These are phyloP conservation scores for Pocota personata DNA, from an alignment of 2,888 invertebrate species.

Conservation along the genomic window DNA sequence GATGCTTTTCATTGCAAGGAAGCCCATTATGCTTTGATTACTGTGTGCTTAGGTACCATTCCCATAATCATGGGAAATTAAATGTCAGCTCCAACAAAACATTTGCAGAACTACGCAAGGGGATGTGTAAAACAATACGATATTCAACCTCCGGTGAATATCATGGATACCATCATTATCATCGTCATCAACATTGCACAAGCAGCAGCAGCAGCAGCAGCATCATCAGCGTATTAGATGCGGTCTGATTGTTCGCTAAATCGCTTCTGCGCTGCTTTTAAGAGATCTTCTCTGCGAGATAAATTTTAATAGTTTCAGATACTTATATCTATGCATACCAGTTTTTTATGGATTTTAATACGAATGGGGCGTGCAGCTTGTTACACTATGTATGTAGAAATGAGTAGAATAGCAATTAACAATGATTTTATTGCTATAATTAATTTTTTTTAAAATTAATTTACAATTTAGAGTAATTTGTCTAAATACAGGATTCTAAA, in stretches of 20 bases:
- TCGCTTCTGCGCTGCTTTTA: slow-evolving; percentile 53
- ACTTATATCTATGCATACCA: background rate
- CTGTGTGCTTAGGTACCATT: slow-evolving; percentile 42
- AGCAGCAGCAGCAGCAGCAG: slow-evolving; percentile 39
- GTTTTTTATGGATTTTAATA: slow-evolving; percentile 10
- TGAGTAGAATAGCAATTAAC: slow-evolving; percentile 3
- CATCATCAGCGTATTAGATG: slow-evolving; percentile 66
- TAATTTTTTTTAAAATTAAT: background rate
- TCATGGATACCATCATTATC: slow-evolving; percentile 57
- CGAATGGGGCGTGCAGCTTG: slow-evolving; percentile 28
- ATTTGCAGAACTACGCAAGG: slow-evolving; percentile 19
- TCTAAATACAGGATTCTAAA: background rate
- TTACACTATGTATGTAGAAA: background rate
- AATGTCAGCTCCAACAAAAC: slow-evolving; percentile 57
- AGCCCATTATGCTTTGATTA: slow-evolving; percentile 48
- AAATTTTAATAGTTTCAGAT: slow-evolving; percentile 66
- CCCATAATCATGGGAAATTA: slow-evolving; percentile 67
- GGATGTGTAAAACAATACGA: slow-evolving; percentile 54
- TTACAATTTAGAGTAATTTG: background rate
- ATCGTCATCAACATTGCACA: slow-evolving; percentile 45
- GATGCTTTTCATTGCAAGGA: slow-evolving; percentile 28
- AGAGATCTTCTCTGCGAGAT: slow-evolving; percentile 57
- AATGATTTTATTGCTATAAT: slow-evolving; percentile 35
- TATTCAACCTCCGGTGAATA: slow-evolving; percentile 60
- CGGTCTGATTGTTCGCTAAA: slow-evolving; percentile 71